Conservation (phyloP, 2,113 vertebrate species). For the Pseudopodoces humilis region DNA sequence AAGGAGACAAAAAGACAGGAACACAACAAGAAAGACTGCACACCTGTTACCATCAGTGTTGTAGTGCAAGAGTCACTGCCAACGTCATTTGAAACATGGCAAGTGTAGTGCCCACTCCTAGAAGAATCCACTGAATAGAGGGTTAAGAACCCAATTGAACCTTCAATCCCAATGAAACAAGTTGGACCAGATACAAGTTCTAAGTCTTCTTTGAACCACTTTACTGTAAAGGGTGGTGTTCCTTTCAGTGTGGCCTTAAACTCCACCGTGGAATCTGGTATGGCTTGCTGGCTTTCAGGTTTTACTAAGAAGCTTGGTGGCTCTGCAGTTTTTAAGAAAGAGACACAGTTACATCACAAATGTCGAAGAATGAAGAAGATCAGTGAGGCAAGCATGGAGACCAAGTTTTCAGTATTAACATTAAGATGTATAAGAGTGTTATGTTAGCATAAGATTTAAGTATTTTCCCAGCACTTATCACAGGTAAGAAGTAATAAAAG, state of each 20-base stretch:
- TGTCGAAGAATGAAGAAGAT: constrained; percentile 17
- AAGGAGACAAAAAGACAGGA: not conserved
- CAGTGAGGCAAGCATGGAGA: not conserved
- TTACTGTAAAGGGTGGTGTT: constrained; percentile 91
- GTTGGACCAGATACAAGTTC: constrained; percentile 89
- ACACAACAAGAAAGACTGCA: constrained; percentile 58
- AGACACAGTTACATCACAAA: constrained; percentile 56
- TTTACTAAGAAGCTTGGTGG: constrained; percentile 90
- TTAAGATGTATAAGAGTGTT: constrained; percentile 23
- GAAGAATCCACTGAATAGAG: constrained; percentile 88
- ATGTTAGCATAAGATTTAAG: constrained; percentile 22
- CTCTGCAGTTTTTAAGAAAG: constrained; percentile 82
- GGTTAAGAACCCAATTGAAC: constrained; percentile 88
- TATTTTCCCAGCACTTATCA: not conserved
- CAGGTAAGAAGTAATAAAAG: constrained; percentile 41
- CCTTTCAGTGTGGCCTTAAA: constrained; percentile 92
- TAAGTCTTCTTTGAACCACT: constrained; percentile 94
- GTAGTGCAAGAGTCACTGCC: constrained; percentile 91
- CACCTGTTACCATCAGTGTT: constrained; percentile 87
- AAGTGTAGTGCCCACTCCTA: constrained; percentile 89
- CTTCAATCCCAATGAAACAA: constrained; percentile 91
- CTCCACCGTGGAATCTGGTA: constrained; percentile 88
- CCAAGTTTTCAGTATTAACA: not conserved
- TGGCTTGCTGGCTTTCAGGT: constrained; percentile 85
- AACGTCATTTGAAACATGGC: constrained; percentile 94